Evolutionary conservation across 2,888 invertebrate species (phyloP).

Genomic region (Deroplatys truncata): DNA sequence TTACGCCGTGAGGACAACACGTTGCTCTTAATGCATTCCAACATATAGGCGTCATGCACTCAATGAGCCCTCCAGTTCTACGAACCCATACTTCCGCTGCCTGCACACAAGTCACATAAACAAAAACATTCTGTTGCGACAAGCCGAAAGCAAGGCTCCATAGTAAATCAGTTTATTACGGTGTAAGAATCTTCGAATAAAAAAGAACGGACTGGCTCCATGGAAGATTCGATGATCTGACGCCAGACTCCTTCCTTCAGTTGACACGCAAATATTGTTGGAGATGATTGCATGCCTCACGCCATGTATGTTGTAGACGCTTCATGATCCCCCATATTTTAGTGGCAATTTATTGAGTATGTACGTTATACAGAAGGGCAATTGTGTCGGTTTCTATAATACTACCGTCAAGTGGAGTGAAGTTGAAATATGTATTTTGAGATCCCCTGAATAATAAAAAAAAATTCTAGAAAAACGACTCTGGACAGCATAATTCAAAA

Average conservation of each 20-base stretch:
- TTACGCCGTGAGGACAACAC: not conserved
- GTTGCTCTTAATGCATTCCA: not conserved
- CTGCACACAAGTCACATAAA: not conserved
- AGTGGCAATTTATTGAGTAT: too few relatives aligned
- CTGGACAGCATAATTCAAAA: too few relatives aligned
- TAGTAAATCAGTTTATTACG: not conserved
- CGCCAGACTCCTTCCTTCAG: not conserved
- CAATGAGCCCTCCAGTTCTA: not conserved
- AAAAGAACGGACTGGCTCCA: not conserved
- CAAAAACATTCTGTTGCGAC: not conserved
- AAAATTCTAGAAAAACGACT: too few relatives aligned
- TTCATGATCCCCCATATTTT: too few relatives aligned
- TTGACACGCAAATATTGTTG: not conserved
- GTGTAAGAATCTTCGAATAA: not conserved
- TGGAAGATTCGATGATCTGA: not conserved
- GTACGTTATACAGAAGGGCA: too few relatives aligned
- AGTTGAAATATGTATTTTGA: too few relatives aligned
- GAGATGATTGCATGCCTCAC: not conserved
- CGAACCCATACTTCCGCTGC: not conserved
- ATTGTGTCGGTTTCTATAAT: too few relatives aligned
- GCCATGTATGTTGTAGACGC: not conserved
- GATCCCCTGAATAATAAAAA: too few relatives aligned
- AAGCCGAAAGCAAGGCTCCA: not conserved
- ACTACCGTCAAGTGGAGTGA: too few relatives aligned
- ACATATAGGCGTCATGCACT: not conserved